Percentiles rank a stretch among this genome's conserved stretches.
These are phyloP conservation scores for Microcebus griseorufus DNA, from an alignment of 2,113 vertebrate species.

Conservation along the genomic window DNA sequence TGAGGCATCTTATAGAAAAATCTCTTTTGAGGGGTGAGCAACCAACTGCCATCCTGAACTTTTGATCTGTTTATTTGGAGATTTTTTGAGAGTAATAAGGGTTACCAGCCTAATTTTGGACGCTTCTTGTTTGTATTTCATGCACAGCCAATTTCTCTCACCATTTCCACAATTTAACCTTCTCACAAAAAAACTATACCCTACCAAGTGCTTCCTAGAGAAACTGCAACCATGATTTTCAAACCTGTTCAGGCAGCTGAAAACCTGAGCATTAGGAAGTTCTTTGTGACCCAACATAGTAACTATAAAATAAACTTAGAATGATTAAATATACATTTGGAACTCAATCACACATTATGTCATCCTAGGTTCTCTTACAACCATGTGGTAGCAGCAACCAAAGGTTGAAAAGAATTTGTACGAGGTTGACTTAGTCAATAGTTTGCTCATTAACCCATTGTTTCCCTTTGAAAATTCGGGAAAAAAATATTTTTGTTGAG, in stretches of 20 bases:
- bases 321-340: neutral
- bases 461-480: neutral
- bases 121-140: neutral
- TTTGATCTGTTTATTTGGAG: neutral
- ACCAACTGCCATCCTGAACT: neutral
- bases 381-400: neutral
- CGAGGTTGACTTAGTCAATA: neutral
- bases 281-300: neutral
- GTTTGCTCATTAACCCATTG: neutral
- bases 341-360: neutral
- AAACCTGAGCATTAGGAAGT: neutral
- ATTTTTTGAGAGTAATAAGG: neutral
- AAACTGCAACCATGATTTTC: neutral
- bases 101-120: neutral
- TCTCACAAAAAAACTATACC: neutral
- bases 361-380: neutral
- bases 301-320: neutral
- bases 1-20: neutral
- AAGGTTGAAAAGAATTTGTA: neutral
- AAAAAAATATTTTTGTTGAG: neutral
- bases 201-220: neutral
- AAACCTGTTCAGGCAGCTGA: neutral
- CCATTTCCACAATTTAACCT: neutral
- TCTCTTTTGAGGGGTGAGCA: conserved; percentile 6
- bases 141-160: neutral